A percentile compares a stretch with the other conserved stretches of the same genome.
Evolutionary conservation across 2,888 invertebrate genomes (phyloP).

Genomic region (Calameuta pallipes): DNA sequence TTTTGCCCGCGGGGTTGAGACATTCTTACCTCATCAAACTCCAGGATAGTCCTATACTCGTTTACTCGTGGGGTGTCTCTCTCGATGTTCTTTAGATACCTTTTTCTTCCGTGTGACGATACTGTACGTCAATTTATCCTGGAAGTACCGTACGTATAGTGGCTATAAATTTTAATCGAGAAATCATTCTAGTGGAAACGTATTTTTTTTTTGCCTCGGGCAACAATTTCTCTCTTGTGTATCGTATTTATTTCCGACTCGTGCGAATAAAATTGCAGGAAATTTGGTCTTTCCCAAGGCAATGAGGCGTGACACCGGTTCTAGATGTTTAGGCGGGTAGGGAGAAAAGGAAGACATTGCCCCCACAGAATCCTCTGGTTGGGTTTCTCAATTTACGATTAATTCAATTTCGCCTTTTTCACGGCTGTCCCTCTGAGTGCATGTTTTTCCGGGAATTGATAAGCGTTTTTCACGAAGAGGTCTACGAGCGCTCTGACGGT

Average conservation of each 20-base stretch:
- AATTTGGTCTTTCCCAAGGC: not conserved
- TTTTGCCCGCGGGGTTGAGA: not conserved
- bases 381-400: not conserved
- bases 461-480: not conserved
- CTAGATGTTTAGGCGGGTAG: not conserved
- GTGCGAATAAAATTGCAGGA: not conserved
- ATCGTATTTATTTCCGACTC: not conserved
- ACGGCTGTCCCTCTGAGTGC: not conserved
- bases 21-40: not conserved
- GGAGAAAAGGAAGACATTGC: not conserved
- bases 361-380: not conserved
- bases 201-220: not conserved
- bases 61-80: not conserved
- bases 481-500: not conserved
- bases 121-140: not conserved
- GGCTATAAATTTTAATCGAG: not conserved
- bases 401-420: constrained; percentile 1
- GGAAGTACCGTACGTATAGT: not conserved
- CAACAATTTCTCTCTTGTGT: not conserved
- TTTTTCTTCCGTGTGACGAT: not conserved
- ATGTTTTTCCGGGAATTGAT: not conserved
- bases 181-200: not conserved
- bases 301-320: not conserved
- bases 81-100: not conserved
- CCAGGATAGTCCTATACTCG: not conserved